Evolutionary conservation across 2,113 vertebrate genomes (phyloP), one percentile per base, ranked within the genome.

Genomic region (Falcunculus frontatus): DNA sequence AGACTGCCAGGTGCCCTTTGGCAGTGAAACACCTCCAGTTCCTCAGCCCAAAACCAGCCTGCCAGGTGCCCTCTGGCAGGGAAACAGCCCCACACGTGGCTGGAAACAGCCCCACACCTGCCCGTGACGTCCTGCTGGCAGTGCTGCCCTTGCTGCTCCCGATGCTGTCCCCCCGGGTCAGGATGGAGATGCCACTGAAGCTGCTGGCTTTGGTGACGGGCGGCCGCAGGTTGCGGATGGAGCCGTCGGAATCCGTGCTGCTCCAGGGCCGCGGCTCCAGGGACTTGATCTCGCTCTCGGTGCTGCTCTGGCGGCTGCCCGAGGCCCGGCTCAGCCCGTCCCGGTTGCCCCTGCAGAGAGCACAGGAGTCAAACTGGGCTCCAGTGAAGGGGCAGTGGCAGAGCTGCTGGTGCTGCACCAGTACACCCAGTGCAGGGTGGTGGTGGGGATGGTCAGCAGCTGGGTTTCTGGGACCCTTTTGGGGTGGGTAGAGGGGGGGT

Each of bases 151-250:
- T 99, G 98, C 96, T 97, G 77, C 98, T 99, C 44, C 99, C 99
- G 13, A 99, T 97, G 97, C 99, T 99, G 97, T 99, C 99, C 27
- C 99, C 99, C 10, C 99, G 98, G 5, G 99, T 99, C 9, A 99
- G 98, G 97, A 99, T 99, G 97, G 99, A 99, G 98, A 99, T 99
- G 70, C 99, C 99, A 7, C 99, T 99, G 98, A 99, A 99, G 98
- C 99, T 99, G 98, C 99, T 99, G 98, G 99, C 99, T 97, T 99
- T 99, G 87, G 99, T 99, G 91, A 99, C 99, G 0, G 99, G 99
- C 0, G 99, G 99, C 53, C 99, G 95, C 94, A 99, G 98, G 62
- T 78, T 99, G 84, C 99, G 99, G 96, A 98, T 97, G 76, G 99
- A 99, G 96, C 99, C 99, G 11, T 99, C 99, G 0, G 99, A 99